Evolutionary conservation across 2,797 vertebrate species (phyloP), one percentile per base, ranked within the genome.

Genomic region (Todus mexicanus): DNA sequence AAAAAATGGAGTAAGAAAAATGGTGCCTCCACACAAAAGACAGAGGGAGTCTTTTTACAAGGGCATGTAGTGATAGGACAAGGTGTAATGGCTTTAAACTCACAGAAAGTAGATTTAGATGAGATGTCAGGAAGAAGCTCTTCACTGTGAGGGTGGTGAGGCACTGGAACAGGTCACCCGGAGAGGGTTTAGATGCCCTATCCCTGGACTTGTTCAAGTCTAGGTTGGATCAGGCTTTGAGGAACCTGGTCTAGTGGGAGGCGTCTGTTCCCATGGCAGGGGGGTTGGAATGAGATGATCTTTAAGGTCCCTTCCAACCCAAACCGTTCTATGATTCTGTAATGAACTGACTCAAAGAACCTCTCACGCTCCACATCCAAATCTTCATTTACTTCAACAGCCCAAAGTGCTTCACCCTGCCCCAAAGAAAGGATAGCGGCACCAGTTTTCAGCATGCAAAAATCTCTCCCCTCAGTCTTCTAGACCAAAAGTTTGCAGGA

Each of bases 1-100:
- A 80, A 54, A 91, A 84, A 86, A 53, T 18, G 27, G 27, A 85
- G 5, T 26, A 78, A 74, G 26, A 76, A 85, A 92, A 85, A 47
- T 3, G 10, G n/a, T 35, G 18, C n/a, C 76, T 82, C 51, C 37
- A 23, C n/a, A n/a, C n/a, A n/a, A n/a, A n/a, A n/a, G n/a, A n/a
- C n/a, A n/a, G n/a, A n/a, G n/a, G n/a, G n/a, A n/a, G n/a, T n/a
- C n/a, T n/a, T n/a, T n/a, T n/a, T n/a, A n/a, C n/a, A n/a, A n/a
- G n/a, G n/a, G n/a, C n/a, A 43, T 12, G 9, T 5, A 65, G 63
- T 65, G 43, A 47, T 33, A 33, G 42, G 42, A 65, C 31, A 25
- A 45, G 42, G 42, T 7, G 8, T 33, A 45, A 45, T 33, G 63
- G 16, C 42, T 45, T 65, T 38, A 60, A 60, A 60, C 11, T 60